These are phyloP conservation scores for Nasonia vitripennis DNA, from an alignment of 1,140 invertebrate genomes.

Conservation along the genomic window DNA sequence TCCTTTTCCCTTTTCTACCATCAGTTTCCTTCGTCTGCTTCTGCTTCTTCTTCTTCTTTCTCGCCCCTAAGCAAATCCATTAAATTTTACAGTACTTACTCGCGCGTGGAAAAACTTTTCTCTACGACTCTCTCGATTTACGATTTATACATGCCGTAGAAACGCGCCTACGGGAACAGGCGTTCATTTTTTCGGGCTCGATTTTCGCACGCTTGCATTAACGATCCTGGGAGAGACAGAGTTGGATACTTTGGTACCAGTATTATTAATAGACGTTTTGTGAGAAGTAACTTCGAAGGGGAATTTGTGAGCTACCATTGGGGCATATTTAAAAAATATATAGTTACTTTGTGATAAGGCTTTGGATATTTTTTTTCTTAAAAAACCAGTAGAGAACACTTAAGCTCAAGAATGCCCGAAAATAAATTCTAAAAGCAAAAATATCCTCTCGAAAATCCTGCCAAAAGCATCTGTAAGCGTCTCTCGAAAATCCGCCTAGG, in stretches of 20 bases:
- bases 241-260: neutral
- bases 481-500: neutral
- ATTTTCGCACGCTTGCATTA: neutral
- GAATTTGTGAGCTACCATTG: neutral
- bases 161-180: neutral
- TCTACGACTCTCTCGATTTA: conserved; percentile 31
- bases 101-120: conserved; percentile 19
- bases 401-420: neutral
- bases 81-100: conserved; percentile 36
- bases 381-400: neutral
- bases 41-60: neutral
- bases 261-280: neutral
- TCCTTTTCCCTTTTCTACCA: neutral
- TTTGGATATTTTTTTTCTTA: no score
- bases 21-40: neutral
- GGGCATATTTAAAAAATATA: no score
- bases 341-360: no score
- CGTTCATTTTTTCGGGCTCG: neutral
- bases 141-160: conserved; percentile 9
- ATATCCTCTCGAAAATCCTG: neutral
- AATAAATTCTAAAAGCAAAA: neutral
- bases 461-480: neutral
- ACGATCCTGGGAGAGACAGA: conserved; percentile 18
- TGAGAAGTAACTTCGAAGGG: conserved; percentile 7
- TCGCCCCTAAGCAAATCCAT: neutral